These are phyloP conservation scores for Menidia beryllina DNA, from an alignment of 2,113 vertebrate genomes.

Conservation along the genomic window DNA sequence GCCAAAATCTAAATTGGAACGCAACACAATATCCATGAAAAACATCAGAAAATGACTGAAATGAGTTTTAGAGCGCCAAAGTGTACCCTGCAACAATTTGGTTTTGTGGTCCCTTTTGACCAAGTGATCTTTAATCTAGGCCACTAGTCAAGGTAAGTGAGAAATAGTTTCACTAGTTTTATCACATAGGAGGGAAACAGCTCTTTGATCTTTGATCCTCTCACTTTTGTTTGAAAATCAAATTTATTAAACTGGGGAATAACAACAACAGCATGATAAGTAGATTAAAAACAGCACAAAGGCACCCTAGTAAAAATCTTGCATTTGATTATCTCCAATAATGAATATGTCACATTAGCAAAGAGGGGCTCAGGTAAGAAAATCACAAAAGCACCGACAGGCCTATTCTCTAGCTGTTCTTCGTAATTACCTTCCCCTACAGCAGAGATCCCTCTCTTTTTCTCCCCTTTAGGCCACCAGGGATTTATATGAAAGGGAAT, in stretches of 20 bases:
- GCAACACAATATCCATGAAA: background rate
- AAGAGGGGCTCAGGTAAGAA: conserved; percentile 81
- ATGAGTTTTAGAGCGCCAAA: conserved; percentile 16
- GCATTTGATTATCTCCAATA: conserved; percentile 85
- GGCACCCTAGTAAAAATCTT: conserved; percentile 74
- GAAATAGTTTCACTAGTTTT: conserved; percentile 68
- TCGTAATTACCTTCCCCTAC: conserved; percentile 79
- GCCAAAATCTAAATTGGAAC: background rate
- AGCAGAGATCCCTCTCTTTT: conserved; percentile 72
- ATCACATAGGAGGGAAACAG: conserved; percentile 60
- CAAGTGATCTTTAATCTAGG: conserved; percentile 71
- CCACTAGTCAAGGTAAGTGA: conserved; percentile 74
- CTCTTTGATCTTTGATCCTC: conserved; percentile 84
- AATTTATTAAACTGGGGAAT: conserved; percentile 83
- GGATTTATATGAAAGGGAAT: conserved; percentile 86
- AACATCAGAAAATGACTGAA: background rate
- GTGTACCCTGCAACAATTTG: conserved; percentile 11
- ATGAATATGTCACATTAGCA: conserved; percentile 85
- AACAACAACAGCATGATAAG: conserved; percentile 76
- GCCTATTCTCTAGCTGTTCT: conserved; percentile 76
- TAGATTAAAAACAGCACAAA: conserved; percentile 76
- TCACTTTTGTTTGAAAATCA: conserved; percentile 85
- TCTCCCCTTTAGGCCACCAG: conserved; percentile 75
- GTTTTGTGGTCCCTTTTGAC: conserved; percentile 55
- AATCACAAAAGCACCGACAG: conserved; percentile 63